Evolutionary conservation across 2,797 vertebrate species (phyloP).

Genomic region (Myripristis jacobus): DNA sequence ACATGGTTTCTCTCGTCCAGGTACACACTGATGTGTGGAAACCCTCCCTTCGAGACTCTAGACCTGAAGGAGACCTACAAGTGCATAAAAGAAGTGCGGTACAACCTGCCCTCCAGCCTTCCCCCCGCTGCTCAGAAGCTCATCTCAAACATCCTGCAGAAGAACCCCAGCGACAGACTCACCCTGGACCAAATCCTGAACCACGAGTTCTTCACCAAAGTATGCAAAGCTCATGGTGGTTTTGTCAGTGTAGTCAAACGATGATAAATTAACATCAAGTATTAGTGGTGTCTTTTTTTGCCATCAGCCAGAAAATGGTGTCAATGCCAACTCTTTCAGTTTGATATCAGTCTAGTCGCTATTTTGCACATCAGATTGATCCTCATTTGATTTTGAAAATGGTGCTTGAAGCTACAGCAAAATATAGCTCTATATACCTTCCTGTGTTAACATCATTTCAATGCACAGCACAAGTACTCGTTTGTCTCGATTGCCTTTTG

Average conservation of each 20-base stretch:
- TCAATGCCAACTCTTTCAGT: neutral
- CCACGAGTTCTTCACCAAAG: conserved; percentile 97
- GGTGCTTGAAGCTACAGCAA: too few relatives aligned
- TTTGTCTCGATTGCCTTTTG: neutral
- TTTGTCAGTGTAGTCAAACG: neutral
- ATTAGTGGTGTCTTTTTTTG: neutral
- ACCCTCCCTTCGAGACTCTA: conserved; percentile 95
- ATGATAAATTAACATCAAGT: too few relatives aligned
- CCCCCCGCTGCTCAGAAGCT: conserved; percentile 92
- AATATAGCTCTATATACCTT: too few relatives aligned
- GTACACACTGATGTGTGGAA: conserved; percentile 97
- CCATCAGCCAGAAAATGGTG: neutral
- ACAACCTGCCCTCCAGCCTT: conserved; percentile 90
- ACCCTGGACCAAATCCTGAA: conserved; percentile 94
- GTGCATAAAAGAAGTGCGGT: conserved; percentile 96
- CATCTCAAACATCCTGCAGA: conserved; percentile 90
- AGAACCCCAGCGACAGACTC: conserved; percentile 90
- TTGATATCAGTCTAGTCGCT: neutral
- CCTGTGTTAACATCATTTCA: too few relatives aligned
- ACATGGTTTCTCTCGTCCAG: conserved; percentile 69
- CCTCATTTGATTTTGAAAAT: too few relatives aligned
- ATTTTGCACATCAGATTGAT: neutral
- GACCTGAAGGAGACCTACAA: conserved; percentile 98
- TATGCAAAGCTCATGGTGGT: conserved; percentile 57
- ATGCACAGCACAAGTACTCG: neutral